Evolutionary conservation across 2,113 vertebrate genomes (phyloP).

Genomic region (Ciconia boyciana): DNA sequence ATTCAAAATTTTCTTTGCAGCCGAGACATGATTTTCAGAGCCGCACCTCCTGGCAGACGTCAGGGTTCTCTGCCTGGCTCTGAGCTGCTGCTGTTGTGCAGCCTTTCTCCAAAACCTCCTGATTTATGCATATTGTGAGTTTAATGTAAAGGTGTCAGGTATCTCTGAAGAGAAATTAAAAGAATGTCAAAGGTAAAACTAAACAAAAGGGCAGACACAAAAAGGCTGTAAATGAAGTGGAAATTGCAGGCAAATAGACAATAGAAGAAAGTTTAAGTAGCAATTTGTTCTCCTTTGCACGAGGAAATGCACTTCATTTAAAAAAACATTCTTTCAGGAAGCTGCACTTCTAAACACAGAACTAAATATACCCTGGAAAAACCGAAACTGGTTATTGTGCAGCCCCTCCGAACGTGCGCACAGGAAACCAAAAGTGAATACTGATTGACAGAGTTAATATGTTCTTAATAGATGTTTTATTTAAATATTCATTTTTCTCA

Average conservation of each 20-base stretch:
- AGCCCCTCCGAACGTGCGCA: rapidly evolving
- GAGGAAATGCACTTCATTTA: conserved; percentile 31
- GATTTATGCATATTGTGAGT: background rate
- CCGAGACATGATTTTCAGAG: background rate
- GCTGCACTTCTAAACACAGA: conserved; percentile 1
- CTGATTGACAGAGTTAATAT: conserved; percentile 31
- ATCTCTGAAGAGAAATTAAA: conserved; percentile 64
- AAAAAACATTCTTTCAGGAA: background rate
- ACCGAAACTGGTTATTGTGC: background rate
- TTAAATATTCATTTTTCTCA: conserved; percentile 20
- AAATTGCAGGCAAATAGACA: conserved; percentile 64
- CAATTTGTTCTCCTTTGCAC: conserved; percentile 55
- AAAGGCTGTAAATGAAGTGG: conserved; percentile 56
- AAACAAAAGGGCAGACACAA: conserved; percentile 50
- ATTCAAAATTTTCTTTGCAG: background rate
- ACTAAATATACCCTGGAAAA: conserved; percentile 31
- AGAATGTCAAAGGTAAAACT: conserved; percentile 59
- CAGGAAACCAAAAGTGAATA: conserved; percentile 4
- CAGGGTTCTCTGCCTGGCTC: background rate
- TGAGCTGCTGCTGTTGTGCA: background rate
- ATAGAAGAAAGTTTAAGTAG: conserved; percentile 66
- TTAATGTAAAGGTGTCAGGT: conserved; percentile 62
- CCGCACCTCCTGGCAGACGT: background rate
- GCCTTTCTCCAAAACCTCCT: background rate
- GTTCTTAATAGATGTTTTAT: conserved; percentile 33